Evolutionary conservation across 2,888 invertebrate genomes (phyloP).

Genomic region (Cheilosia grossa): DNA sequence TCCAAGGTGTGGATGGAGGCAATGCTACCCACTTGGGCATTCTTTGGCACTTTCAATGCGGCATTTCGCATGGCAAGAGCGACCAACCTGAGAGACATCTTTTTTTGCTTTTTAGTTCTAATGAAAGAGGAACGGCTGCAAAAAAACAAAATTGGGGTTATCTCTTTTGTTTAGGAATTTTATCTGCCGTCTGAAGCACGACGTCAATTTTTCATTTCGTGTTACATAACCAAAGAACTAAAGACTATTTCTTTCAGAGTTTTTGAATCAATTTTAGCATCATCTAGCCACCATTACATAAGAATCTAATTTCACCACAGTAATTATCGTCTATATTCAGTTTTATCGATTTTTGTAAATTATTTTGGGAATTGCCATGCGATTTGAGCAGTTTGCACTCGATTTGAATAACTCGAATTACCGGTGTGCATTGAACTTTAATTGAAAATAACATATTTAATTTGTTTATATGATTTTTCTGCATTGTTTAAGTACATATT

Average conservation of each 20-base stretch:
- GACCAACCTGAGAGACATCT: constrained; percentile 81
- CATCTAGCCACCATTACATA: constrained; percentile 15
- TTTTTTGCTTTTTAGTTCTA: constrained; percentile 40
- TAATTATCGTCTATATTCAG: background rate
- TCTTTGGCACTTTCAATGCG: constrained; percentile 77
- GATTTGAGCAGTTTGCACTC: constrained; percentile 5
- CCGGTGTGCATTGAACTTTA: constrained; percentile 1
- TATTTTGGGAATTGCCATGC: constrained; percentile 3
- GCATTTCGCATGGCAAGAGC: constrained; percentile 79
- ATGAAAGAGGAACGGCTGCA: constrained; percentile 40
- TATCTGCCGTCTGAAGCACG: constrained; percentile 6
- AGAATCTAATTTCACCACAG: constrained; percentile 40
- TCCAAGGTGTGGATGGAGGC: constrained; percentile 81
- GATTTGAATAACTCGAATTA: constrained; percentile 23
- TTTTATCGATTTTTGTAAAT: constrained; percentile 28
- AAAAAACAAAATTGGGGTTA: background rate
- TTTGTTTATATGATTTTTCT: background rate
- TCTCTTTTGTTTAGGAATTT: constrained; percentile 18
- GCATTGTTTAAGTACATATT: constrained; percentile 33
- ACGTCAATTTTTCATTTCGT: constrained; percentile 49
- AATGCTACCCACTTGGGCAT: constrained; percentile 78
- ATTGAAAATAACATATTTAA: background rate
- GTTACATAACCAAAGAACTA: constrained; percentile 69
- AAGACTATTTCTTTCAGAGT: background rate
- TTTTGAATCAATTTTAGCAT: background rate